phyloP scores from a whole-genome alignment of 2,797 vertebrate species.

The Phrynocephalus vlangalii region DNA sequence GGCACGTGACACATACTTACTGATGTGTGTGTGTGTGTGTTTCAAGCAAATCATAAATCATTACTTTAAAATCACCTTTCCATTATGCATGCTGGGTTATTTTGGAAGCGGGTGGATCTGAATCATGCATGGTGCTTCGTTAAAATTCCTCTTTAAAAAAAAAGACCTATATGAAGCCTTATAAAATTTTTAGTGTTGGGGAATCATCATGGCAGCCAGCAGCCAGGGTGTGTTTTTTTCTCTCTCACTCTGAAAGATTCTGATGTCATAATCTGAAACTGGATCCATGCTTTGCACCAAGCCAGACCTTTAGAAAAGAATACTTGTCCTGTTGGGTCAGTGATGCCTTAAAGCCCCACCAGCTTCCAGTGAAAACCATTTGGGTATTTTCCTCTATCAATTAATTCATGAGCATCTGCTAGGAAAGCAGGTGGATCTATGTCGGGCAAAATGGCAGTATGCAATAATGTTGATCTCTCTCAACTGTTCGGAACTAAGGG shows the following conservation, averaged over 20 bases:
- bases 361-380: background rate
- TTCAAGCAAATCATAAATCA: slow-evolving; percentile 6
- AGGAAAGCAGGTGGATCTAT: background rate
- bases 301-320: background rate
- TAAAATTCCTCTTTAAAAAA: slow-evolving; percentile 3
- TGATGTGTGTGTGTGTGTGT: background rate
- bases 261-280: background rate
- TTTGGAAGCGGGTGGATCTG: background rate
- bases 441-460: background rate
- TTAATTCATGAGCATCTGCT: background rate
- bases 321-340: background rate
- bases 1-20: slow-evolving; percentile 14
- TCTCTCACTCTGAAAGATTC: background rate
- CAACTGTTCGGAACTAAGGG: too few species aligned
- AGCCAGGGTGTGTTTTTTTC: background rate
- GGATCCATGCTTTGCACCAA: background rate
- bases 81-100: slow-evolving; percentile 25
- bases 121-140: slow-evolving; percentile 38
- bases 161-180: too few species aligned
- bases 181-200: background rate
- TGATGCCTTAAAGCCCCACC: background rate
- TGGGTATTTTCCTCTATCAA: background rate
- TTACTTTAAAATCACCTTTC: slow-evolving; percentile 50
- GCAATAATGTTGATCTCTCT: too few species aligned
- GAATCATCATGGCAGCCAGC: background rate